These are phyloP conservation scores for Haliaeetus leucogaster DNA, from an alignment of 2,113 vertebrate species.

Conservation along the genomic window DNA sequence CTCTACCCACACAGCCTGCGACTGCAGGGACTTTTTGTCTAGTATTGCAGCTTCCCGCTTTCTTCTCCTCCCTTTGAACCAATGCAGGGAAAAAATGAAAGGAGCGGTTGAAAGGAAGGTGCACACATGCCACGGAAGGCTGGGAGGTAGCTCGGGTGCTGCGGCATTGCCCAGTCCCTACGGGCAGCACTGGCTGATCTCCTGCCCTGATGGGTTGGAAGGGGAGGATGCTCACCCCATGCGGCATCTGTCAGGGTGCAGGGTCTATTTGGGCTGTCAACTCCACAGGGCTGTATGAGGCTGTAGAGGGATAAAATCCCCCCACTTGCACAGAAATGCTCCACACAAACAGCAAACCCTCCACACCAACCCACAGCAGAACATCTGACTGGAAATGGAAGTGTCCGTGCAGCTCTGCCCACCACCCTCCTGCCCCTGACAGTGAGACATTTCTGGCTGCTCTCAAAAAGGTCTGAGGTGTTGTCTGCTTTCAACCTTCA, in stretches of 20 bases:
- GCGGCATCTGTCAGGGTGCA: fast-evolving
- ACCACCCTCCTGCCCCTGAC: not conserved
- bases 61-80: not conserved
- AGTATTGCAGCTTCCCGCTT: not conserved
- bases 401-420: not conserved
- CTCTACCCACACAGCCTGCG: not conserved
- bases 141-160: not conserved
- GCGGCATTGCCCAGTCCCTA: fast-evolving
- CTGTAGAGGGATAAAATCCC: not conserved
- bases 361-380: not conserved
- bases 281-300: not conserved
- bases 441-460: not conserved
- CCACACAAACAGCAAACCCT: not conserved
- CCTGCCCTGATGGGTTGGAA: not conserved
- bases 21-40: not conserved
- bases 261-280: not conserved
- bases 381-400: not conserved
- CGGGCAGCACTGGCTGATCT: fast-evolving
- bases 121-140: not conserved
- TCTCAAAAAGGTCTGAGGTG: not conserved
- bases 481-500: not conserved
- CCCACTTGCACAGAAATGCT: not conserved
- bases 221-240: not conserved
- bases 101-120: not conserved
- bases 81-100: not conserved